Base-by-base conservation (phyloP, 2,797 vertebrate genomes). In the Cephalopachus bancanus region DNA sequence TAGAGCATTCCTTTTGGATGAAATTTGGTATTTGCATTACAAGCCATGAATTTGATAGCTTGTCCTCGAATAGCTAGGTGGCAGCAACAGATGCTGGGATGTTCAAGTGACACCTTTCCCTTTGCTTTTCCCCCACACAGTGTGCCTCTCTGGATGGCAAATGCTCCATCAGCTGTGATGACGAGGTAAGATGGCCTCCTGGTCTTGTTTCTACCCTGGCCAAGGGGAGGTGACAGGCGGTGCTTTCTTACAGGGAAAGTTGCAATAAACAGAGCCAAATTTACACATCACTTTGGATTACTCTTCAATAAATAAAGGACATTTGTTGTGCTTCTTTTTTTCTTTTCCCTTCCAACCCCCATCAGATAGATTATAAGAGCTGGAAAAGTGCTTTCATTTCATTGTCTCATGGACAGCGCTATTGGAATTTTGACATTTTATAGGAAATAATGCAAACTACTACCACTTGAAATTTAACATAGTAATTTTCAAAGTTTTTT, bases 131-230 rank as follows among this genome's bases (percentile, higher is more conserved):
- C 93, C 95, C 22, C 44, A 69, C 98, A 7, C 98, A 99, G 99
- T 99, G 99, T 97, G 99, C 99, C 7, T 99, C 99, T 14, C 98
- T 99, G 0, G 99, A 99, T 97, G 99, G 99, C 30, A 99, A 99
- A 95, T 99, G 99, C 98, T 99, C 99, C 93, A 99, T 99, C 98
- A 99, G 99, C 98, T 99, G 99, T 88, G 99, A 99, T 55, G 99
- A 99, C 60, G 99, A 99, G 98, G 99, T 99, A 95, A 98, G 99
- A 98, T 83, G 89, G 87, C n/a, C 64, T 67, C 83, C 62, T 74
- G 49, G 28, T 16, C 26, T 22, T 69, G 28, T 24, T 22, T 88
- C 84, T 44, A 9, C 24, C 33, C 37, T 79, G 26, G 51, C 30
- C 33, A 30, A 33, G 20, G 55, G 64, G 5, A 90, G 64, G 62